Conservation (phyloP, 2,888 invertebrate species). For the Heliconius hortense region DNA sequence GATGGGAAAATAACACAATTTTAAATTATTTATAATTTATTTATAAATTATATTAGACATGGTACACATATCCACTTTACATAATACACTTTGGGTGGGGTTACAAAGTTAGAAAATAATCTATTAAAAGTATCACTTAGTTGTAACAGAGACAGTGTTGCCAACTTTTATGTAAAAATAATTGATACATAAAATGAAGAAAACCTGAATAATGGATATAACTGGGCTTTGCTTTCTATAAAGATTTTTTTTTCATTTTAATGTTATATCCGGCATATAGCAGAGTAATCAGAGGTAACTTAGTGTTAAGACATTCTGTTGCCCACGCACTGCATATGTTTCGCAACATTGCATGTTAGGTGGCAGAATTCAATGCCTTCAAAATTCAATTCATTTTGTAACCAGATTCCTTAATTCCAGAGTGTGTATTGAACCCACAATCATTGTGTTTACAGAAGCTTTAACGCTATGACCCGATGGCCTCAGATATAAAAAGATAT, state of each 20-base stretch:
- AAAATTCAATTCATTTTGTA: no score
- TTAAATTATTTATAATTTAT: conserved; percentile 37
- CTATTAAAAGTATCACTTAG: conserved; percentile 20
- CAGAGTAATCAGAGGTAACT: no score
- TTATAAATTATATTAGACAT: conserved; percentile 36
- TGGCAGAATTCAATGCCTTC: no score
- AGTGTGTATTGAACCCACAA: background rate
- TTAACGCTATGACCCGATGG: background rate
- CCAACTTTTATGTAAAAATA: background rate
- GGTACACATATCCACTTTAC: conserved; percentile 38
- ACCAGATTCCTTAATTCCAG: background rate
- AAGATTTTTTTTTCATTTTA: background rate
- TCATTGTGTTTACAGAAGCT: background rate
- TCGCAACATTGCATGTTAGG: no score
- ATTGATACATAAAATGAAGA: background rate
- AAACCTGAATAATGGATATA: conserved; percentile 1
- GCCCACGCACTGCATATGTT: no score
- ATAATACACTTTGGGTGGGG: conserved; percentile 42
- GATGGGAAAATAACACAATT: background rate
- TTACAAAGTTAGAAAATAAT: conserved; percentile 32
- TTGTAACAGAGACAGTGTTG: background rate
- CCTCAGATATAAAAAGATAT: background rate
- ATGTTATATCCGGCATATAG: background rate
- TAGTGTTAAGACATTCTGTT: no score
- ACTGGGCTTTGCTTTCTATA: background rate